Evolutionary conservation across 2,113 vertebrate genomes (phyloP).

Genomic region (Tonatia bakeri): DNA sequence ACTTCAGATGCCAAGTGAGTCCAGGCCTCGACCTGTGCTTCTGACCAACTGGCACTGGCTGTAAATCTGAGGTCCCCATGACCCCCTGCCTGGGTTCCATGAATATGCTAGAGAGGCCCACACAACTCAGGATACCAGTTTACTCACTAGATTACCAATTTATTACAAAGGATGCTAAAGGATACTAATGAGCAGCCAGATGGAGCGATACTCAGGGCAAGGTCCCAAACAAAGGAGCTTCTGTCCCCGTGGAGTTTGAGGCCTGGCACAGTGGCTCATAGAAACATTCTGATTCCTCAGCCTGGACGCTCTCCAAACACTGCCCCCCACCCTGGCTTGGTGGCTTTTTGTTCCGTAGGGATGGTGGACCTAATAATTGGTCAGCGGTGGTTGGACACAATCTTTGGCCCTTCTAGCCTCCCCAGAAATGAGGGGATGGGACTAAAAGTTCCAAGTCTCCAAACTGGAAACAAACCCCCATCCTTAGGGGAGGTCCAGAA

Average conservation of each 20-base stretch:
- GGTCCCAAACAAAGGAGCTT: background rate
- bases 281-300: background rate
- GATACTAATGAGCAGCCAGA: too few species aligned
- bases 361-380: background rate
- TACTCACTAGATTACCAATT: too few species aligned
- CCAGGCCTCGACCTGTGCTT: too few species aligned
- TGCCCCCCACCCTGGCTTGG: background rate
- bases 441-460: background rate
- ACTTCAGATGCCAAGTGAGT: too few species aligned
- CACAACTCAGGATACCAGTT: too few species aligned
- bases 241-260: background rate
- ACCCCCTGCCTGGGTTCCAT: too few species aligned
- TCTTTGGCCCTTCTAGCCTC: background rate
- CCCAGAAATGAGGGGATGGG: background rate
- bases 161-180: too few species aligned
- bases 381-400: background rate
- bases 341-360: background rate
- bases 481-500: background rate
- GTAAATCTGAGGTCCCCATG: too few species aligned
- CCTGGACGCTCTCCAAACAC: background rate
- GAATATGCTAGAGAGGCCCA: too few species aligned
- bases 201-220: too few species aligned
- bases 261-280: too few species aligned
- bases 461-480: background rate
- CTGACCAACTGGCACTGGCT: too few species aligned